These are phyloP conservation scores for Crotalus helleri DNA, from an alignment of 2,113 vertebrate genomes.

Conservation along the genomic window DNA sequence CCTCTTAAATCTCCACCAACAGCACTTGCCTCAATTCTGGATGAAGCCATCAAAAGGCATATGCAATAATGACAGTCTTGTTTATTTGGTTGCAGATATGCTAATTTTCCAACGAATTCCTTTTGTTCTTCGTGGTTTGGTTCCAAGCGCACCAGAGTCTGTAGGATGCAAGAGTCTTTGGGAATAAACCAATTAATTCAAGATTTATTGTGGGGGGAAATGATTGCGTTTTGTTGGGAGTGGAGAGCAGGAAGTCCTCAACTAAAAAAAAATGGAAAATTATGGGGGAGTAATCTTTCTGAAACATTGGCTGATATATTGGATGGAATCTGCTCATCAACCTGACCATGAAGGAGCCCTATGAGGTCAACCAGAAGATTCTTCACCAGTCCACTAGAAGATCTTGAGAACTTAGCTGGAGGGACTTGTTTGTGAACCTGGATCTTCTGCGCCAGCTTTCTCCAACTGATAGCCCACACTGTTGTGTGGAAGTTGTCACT, in stretches of 20 bases:
- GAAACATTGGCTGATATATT: neutral
- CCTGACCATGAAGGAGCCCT: neutral
- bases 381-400: neutral
- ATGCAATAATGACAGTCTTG: neutral
- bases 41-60: neutral
- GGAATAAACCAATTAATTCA: neutral
- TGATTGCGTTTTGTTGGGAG: neutral
- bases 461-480: neutral
- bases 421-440: neutral
- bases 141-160: rapidly evolving
- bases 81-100: neutral
- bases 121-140: neutral
- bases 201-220: neutral
- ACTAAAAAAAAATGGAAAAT: neutral
- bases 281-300: neutral
- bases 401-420: neutral
- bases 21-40: rapidly evolving
- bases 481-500: neutral
- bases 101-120: neutral
- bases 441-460: neutral
- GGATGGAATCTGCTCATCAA: neutral
- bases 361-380: neutral
- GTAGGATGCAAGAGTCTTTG: neutral
- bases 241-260: neutral
- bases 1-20: neutral